Base-by-base conservation (phyloP, 2,797 vertebrate species). In the Bradypodion ventrale region DNA sequence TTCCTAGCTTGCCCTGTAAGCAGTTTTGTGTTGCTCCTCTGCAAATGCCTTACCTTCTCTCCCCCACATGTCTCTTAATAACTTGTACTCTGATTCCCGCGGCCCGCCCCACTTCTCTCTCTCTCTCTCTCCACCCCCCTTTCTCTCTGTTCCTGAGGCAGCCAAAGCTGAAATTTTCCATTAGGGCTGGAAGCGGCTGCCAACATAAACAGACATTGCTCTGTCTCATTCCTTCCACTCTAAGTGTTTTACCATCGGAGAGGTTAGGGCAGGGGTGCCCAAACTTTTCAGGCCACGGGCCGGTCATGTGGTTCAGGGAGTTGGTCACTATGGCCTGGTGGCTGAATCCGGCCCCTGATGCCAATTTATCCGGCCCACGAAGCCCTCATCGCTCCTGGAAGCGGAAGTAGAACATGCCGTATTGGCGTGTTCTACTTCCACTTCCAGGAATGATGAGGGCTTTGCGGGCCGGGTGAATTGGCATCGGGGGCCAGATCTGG, bases 111-210 rank as follows among this genome's bases (percentile, higher is more conserved):
- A 7, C 1, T 37, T 2, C 29, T 3, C 86, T 91, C 89, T 92
- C 90, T 83, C 12, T 27, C 32, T 66, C 9, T n/a, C 52, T 81
- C 59, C 29, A 19, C 3, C 87, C 86, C 88, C 85, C 91, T 85
- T 69, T 90, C 86, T 89, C 87, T 89, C 87, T 82, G 73, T 86
- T 75, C 78, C 85, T 69, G 89, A 49, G 87, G 82, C 85, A 92
- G 90, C 32, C 87, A 84, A 89, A 91, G 89, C 92, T 91, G 93
- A 90, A 92, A 92, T 93, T 95, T 95, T 94, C 94, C 93, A 89
- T 90, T 93, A 83, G 87, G 85, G 89, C 80, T 84, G 89, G 88
- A 94, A 92, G 82, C 80, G 37, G 37, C 81, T 95, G 92, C 94
- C 89, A 84, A 84, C 86, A 87, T 90, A 93, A 94, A 92, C 91